phyloP scores from a whole-genome alignment of 2,113 vertebrate genomes.

The Pelvicachromis taeniatus region DNA sequence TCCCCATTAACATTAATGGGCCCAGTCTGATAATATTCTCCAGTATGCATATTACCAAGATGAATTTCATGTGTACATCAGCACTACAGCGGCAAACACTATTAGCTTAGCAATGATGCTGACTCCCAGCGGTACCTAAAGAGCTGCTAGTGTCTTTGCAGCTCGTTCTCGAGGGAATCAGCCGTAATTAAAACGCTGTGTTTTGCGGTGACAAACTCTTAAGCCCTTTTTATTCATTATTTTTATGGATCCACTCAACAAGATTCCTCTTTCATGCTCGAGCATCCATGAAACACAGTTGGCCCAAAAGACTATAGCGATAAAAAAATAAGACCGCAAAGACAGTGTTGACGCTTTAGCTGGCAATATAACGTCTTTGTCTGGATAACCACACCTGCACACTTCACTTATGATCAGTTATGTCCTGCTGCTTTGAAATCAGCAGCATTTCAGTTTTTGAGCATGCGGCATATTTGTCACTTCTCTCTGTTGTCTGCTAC shows the following conservation, averaged over 20 bases:
- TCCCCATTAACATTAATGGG: constrained; percentile 49
- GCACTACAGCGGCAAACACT: constrained; percentile 35
- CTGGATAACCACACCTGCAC: background rate
- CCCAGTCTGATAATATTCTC: constrained; percentile 32
- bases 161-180: constrained; percentile 21
- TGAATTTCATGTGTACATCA: constrained; percentile 48
- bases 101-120: constrained; percentile 50
- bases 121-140: constrained; percentile 14
- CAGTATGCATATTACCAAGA: constrained; percentile 37
- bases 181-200: constrained; percentile 61
- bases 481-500: background rate
- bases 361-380: background rate
- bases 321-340: constrained; percentile 37
- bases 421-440: background rate
- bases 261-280: constrained; percentile 69
- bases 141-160: constrained; percentile 35
- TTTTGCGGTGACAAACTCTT: constrained; percentile 45
- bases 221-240: constrained; percentile 63
- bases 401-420: background rate
- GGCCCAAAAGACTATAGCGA: constrained; percentile 39
- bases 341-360: background rate
- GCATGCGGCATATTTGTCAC: background rate
- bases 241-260: constrained; percentile 70
- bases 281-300: constrained; percentile 65
- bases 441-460: background rate